phyloP scores from a whole-genome alignment of 2,113 vertebrate species.

The Natator depressus region DNA sequence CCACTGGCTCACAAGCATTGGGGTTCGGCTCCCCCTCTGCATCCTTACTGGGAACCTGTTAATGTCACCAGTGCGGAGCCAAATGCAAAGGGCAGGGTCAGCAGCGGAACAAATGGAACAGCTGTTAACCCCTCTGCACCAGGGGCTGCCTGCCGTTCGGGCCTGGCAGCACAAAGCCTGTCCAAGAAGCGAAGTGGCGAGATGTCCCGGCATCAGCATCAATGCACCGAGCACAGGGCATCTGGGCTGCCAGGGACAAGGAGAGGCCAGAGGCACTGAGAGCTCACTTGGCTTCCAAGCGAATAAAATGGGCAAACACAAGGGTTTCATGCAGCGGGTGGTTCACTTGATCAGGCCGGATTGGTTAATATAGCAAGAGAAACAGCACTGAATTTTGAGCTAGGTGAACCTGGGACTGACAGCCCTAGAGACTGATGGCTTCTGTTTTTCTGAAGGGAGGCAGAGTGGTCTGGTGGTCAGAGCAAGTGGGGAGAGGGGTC shows the following conservation, averaged over 20 bases:
- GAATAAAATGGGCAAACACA: not conserved
- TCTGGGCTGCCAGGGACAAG: not conserved
- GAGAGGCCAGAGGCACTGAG: not conserved
- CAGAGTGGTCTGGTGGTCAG: not conserved
- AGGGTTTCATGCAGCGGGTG: not conserved
- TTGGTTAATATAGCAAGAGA: not conserved
- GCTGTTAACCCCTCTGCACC: not conserved
- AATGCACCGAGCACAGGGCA: not conserved
- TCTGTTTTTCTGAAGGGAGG: not conserved
- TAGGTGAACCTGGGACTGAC: not conserved
- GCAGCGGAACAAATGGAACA: not conserved
- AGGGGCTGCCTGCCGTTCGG: not conserved
- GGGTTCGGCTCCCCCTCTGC: not conserved
- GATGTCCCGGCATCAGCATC: not conserved
- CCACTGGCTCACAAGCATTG: not conserved
- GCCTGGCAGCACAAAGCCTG: not conserved
- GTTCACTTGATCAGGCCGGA: not conserved
- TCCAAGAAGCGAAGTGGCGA: not conserved
- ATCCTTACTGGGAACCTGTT: not conserved
- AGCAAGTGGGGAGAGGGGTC: not conserved
- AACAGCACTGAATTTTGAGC: not conserved
- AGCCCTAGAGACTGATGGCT: not conserved
- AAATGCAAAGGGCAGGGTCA: not conserved
- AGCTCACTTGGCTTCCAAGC: not conserved
- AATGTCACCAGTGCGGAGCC: not conserved